Percentiles rank a stretch among this genome's conserved stretches.
Evolutionary conservation across 2,113 vertebrate species (phyloP).

Genomic region (Paradoxurus hermaphroditus): DNA sequence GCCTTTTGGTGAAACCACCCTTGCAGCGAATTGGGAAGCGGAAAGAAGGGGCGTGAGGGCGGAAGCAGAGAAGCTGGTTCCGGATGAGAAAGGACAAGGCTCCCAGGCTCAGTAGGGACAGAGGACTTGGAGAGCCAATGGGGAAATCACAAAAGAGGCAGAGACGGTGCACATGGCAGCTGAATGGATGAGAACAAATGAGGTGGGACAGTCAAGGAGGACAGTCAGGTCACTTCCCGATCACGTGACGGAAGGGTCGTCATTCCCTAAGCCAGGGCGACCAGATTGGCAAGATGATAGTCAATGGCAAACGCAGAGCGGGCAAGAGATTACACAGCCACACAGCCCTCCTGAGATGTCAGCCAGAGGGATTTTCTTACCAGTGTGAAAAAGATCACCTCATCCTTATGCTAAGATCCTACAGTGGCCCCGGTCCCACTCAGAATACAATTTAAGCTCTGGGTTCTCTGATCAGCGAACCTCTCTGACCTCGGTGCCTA

Average conservation of each 20-base stretch:
- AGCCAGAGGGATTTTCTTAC: neutral
- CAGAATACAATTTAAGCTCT: neutral
- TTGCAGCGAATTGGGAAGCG: too few relatives aligned
- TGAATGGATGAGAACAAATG: too few relatives aligned
- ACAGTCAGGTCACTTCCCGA: too few relatives aligned
- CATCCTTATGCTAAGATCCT: neutral
- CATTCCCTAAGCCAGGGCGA: neutral
- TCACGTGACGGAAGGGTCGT: fast-evolving
- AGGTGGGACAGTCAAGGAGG: too few relatives aligned
- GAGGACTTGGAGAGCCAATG: too few relatives aligned
- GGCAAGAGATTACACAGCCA: neutral
- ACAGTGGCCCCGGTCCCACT: neutral
- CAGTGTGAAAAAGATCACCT: neutral
- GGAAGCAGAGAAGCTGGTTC: too few relatives aligned
- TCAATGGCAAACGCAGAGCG: neutral
- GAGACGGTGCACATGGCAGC: too few relatives aligned
- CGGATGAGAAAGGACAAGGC: too few relatives aligned
- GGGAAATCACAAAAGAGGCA: too few relatives aligned
- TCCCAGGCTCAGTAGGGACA: too few relatives aligned
- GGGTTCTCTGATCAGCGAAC: neutral
- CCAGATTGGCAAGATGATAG: neutral
- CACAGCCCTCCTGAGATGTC: neutral
- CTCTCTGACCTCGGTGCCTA: neutral
- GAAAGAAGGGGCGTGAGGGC: too few relatives aligned
- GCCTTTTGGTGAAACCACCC: too few relatives aligned